Conservation (phyloP, 2,888 invertebrate species). For the Clivina fossor region DNA sequence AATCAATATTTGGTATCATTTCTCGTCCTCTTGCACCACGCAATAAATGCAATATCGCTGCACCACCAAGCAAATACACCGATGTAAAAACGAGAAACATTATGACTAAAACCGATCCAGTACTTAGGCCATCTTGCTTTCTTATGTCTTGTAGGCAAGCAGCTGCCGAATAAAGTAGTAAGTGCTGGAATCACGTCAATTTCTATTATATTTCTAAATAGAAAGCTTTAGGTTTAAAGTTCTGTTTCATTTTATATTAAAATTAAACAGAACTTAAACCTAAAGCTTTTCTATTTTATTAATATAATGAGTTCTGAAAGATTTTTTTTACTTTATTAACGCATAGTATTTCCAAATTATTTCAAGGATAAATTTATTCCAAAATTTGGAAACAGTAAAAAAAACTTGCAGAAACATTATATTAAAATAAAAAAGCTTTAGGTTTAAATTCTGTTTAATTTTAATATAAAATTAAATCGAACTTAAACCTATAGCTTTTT, state of each 20-base stretch:
- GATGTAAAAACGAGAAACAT: constrained; percentile 61
- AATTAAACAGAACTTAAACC: too few species aligned
- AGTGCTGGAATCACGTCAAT: constrained; percentile 58
- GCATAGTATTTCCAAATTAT: too few species aligned
- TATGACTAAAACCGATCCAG: constrained; percentile 66
- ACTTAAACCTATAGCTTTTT: not conserved
- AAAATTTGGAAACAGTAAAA: not conserved
- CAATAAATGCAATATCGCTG: constrained; percentile 64
- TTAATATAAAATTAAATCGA: too few species aligned
- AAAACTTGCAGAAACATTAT: not conserved
- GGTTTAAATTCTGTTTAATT: too few species aligned
- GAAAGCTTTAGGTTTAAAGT: too few species aligned
- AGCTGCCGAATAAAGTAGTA: constrained; percentile 57
- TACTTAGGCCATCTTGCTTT: constrained; percentile 56
- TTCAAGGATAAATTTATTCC: too few species aligned
- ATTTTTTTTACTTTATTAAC: too few species aligned
- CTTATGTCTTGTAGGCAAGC: constrained; percentile 56
- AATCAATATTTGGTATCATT: constrained; percentile 71
- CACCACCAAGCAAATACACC: constrained; percentile 68
- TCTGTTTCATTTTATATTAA: too few species aligned
- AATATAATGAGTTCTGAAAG: too few species aligned
- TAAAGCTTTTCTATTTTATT: too few species aligned
- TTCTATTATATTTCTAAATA: too few species aligned
- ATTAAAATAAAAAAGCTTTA: not conserved
- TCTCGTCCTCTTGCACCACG: constrained; percentile 73